Base-by-base conservation (phyloP, 53 echinoderm and acorn worm species). In the Crossaster papposus region DNA sequence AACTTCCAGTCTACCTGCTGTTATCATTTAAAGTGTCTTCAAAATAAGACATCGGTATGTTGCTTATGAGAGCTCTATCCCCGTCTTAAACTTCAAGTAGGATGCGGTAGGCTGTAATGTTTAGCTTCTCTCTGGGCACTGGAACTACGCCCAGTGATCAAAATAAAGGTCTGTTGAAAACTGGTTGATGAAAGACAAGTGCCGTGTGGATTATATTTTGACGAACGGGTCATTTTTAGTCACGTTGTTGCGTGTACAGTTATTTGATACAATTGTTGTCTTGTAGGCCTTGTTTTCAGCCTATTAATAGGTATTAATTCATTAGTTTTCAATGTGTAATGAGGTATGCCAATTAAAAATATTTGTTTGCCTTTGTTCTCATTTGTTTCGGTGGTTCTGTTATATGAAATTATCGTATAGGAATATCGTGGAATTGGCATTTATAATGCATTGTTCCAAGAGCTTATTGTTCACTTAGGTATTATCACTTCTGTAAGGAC, bases 41-140 rank as follows among this genome's bases (percentile, higher is more conserved):
- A 71, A 84, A 84, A 84, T 84, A 84, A 84, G 84, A 84, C 52
- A 73, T 84, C 84, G 53, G 52, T 30, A 38, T 32, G 36, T 13
- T 24, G 3, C 22, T 51, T 52, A 15, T 31, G 74, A 33, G 14
- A 31, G 35, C 33, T 73, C 74, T 15, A 73, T 35, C 74, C 36
- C 33, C 15, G 14, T 13, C 35, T 33, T 32, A 35, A 15, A 33
- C 6, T 29, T 29, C 5, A 1, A 5, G 70, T 13, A 73, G 35
- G 35, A 73, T 35, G 35, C 34, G 28, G 74, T 33, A 36, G 74
- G 74, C 14, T 73, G 33, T 2, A 32, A 34, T 12, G 15, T 73
- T n/a, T 73, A 17, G 33, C 36, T 20, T 34, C 35, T 12, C 34
- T 33, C 74, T 15, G 33, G 14, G 35, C n/a, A n/a, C 36, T 73